A percentile compares a stretch with the other conserved stretches of the same genome.
Conservation (phyloP, 2,888 invertebrate genomes). For the Odontomyia ornata region DNA sequence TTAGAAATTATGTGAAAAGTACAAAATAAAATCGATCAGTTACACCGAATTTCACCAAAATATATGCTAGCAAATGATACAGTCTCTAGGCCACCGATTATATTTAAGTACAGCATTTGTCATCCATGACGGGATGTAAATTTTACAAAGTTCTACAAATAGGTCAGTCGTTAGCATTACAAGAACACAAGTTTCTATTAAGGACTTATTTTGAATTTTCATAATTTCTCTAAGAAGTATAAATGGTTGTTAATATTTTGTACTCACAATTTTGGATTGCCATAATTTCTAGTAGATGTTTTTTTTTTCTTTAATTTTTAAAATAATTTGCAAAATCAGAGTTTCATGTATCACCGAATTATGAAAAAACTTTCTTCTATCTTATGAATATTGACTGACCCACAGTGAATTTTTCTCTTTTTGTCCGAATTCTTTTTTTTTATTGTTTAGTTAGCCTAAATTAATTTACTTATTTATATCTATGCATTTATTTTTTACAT, state of each 20-base stretch:
- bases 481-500: constrained; percentile 40
- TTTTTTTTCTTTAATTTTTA: constrained; percentile 13
- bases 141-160: too few species aligned
- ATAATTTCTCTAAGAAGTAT: constrained; percentile 21
- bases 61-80: not conserved
- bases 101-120: not conserved
- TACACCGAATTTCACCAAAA: too few species aligned
- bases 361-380: not conserved
- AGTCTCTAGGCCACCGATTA: constrained; percentile 24
- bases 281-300: constrained; percentile 5
- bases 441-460: constrained; percentile 19
- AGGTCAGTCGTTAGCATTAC: not conserved
- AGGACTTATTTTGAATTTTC: not conserved
- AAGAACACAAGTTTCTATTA: not conserved
- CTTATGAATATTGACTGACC: constrained; percentile 23
- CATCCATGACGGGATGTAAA: not conserved
- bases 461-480: constrained; percentile 13
- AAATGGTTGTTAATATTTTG: constrained; percentile 14
- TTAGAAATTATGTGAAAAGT: too few species aligned
- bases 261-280: constrained; percentile 40
- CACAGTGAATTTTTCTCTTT: not conserved
- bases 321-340: constrained; percentile 2
- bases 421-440: not conserved
- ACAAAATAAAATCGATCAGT: too few species aligned
- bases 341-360: constrained; percentile 22